Evolutionary conservation across 2,113 vertebrate species (phyloP).

Genomic region (Charina bottae): DNA sequence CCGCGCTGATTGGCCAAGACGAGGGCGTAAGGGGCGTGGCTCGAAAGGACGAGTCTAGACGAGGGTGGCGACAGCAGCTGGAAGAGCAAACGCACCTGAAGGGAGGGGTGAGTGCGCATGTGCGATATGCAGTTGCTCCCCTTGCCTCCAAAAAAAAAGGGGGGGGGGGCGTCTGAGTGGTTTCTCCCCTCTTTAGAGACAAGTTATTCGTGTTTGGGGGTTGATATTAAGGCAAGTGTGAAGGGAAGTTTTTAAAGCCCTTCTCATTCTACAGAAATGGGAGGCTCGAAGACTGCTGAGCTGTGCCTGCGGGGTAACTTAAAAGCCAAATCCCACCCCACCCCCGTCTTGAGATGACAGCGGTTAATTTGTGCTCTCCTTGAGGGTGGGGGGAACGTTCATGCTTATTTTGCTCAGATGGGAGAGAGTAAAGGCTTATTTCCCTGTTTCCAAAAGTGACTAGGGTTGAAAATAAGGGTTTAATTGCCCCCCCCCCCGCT

Average conservation of each 20-base stretch:
- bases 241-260: neutral
- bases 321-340: neutral
- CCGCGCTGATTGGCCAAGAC: neutral
- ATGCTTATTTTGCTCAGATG: neutral
- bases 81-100: neutral
- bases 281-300: neutral
- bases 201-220: neutral
- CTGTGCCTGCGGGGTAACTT: neutral
- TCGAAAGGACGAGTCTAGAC: too few species aligned
- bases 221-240: neutral
- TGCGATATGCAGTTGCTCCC: neutral
- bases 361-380: neutral
- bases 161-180: neutral
- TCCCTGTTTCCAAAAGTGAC: too few species aligned
- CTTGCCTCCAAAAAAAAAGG: neutral
- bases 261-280: neutral
- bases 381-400: neutral
- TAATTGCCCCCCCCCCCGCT: neutral
- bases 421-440: neutral
- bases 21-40: constrained; percentile 11
- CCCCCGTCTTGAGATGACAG: neutral
- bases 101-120: constrained; percentile 25
- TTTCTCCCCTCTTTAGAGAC: neutral
- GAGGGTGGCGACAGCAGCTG: neutral
- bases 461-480: neutral